Conservation (phyloP, 2,113 vertebrate genomes). For the Stictonetta naevosa region DNA sequence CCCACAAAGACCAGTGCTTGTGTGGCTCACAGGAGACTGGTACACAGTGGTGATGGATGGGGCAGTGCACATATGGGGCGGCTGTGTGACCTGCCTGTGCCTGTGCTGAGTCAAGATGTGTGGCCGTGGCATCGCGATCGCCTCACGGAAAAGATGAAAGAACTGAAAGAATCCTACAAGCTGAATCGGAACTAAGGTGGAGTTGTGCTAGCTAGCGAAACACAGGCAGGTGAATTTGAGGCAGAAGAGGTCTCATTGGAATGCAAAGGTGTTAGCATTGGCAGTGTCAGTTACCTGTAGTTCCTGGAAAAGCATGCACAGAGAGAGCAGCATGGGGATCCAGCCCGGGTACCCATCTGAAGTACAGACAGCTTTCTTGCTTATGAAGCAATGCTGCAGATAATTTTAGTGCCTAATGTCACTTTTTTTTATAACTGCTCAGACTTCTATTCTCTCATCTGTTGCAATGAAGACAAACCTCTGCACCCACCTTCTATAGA, state of each 20-base stretch:
- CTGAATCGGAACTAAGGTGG: background rate
- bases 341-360: background rate
- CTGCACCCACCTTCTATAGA: background rate
- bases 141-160: too few species aligned
- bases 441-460: background rate
- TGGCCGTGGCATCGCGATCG: too few species aligned
- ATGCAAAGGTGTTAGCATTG: background rate
- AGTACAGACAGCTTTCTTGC: background rate
- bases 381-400: background rate
- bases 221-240: background rate
- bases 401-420: background rate
- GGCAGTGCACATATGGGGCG: rapidly evolving
- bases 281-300: background rate
- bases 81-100: too few species aligned
- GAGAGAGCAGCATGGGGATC: background rate
- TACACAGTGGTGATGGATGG: background rate
- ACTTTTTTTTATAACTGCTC: background rate
- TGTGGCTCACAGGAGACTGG: too few species aligned
- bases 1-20: background rate
- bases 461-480: background rate
- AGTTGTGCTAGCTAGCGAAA: background rate
- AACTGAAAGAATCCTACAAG: background rate
- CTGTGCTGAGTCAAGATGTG: background rate
- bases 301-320: background rate
- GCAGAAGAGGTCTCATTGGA: background rate